These are phyloP conservation scores for Pseudotriccus pelzelni DNA, from an alignment of 2,797 vertebrate genomes.

Conservation along the genomic window DNA sequence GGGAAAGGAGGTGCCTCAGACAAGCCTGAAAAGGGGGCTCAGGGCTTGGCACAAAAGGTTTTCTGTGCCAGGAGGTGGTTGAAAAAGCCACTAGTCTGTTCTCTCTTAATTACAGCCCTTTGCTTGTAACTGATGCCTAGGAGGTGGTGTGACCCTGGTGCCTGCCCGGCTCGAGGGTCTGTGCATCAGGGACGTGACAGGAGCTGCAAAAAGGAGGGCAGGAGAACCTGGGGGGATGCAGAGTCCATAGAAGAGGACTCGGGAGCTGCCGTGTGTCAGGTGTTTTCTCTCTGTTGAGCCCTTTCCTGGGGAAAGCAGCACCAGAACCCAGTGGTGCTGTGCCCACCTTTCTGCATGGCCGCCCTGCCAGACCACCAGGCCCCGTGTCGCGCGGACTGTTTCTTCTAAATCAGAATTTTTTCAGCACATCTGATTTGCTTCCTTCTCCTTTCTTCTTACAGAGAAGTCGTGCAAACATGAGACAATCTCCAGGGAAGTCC, in stretches of 20 bases:
- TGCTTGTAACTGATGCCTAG: rapidly evolving
- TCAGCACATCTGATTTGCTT: not conserved
- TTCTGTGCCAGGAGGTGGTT: not conserved
- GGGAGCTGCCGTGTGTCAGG: not conserved
- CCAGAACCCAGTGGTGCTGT: not conserved
- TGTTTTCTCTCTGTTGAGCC: not conserved
- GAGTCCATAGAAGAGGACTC: not conserved
- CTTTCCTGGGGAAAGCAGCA: not conserved
- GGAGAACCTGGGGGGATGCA: too few species aligned
- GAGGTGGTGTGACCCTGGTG: not conserved
- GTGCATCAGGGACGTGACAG: rapidly evolving
- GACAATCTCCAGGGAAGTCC: not conserved
- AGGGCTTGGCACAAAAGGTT: not conserved
- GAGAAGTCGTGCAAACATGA: not conserved
- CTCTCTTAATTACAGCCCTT: not conserved
- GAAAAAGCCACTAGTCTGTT: not conserved
- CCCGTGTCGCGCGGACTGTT: not conserved
- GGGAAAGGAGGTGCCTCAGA: not conserved
- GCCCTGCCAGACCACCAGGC: not conserved
- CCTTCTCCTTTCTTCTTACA: constrained; percentile 41
- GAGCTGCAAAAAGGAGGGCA: not conserved
- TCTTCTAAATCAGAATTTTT: not conserved
- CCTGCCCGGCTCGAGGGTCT: not conserved
- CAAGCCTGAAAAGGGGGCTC: not conserved
- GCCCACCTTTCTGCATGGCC: not conserved